A percentile compares a stretch with the other conserved stretches of the same genome.
Evolutionary conservation across 1,140 invertebrate genomes (phyloP).

Genomic region (Campodea augens): DNA sequence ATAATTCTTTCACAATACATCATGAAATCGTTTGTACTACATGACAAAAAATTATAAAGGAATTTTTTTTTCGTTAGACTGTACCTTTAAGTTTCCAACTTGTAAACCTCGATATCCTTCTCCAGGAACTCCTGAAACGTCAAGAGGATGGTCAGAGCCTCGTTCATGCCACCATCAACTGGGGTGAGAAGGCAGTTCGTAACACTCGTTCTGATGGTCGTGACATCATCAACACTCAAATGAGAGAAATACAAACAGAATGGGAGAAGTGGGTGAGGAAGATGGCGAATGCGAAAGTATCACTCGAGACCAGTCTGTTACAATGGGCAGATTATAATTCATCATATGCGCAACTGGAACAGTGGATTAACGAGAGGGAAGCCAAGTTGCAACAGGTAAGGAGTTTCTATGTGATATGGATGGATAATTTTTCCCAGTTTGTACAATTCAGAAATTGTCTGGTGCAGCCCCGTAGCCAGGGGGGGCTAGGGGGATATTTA

Average conservation of each 20-base stretch:
- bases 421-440: too few species aligned
- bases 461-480: too few species aligned
- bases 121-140: slow-evolving; percentile 54
- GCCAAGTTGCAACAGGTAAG: slow-evolving; percentile 83
- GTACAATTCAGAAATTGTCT: too few species aligned
- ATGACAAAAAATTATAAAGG: too few species aligned
- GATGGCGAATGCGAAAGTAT: slow-evolving; percentile 78
- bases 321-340: slow-evolving; percentile 93
- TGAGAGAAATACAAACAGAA: slow-evolving; percentile 78
- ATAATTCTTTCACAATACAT: too few species aligned
- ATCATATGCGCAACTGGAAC: slow-evolving; percentile 70
- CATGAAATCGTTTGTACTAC: too few species aligned
- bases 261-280: slow-evolving; percentile 84
- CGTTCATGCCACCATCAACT: slow-evolving; percentile 73
- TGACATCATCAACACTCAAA: slow-evolving; percentile 65
- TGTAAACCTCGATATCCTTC: too few species aligned
- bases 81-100: too few species aligned
- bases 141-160: slow-evolving; percentile 81
- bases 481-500: too few species aligned
- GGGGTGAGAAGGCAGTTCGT: slow-evolving; percentile 74
- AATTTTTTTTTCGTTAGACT: too few species aligned
- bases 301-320: slow-evolving; percentile 71
- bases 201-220: slow-evolving; percentile 75
- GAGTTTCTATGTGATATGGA: slow-evolving; percentile 48
- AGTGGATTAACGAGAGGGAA: slow-evolving; percentile 90